A percentile compares a stretch with the other conserved stretches of the same genome.
Conservation (phyloP, 2,113 vertebrate species). For the Perognathus longimembris region DNA sequence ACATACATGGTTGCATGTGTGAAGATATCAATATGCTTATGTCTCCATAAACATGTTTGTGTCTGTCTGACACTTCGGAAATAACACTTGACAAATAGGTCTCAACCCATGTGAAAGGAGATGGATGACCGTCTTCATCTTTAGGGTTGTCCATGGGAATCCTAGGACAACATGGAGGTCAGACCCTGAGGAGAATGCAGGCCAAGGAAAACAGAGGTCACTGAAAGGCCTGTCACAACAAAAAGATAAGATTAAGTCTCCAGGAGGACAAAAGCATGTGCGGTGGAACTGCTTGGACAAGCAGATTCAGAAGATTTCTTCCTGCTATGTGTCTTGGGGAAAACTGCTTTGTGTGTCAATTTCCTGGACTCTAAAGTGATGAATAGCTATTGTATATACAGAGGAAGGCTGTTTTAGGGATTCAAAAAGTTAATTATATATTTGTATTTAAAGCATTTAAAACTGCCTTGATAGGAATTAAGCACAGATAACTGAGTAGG, state of each 20-base stretch:
- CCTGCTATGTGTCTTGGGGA: not conserved
- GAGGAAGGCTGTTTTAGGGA: not conserved
- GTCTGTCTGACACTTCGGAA: too few relatives aligned
- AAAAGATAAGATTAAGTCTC: not conserved
- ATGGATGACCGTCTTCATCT: not conserved
- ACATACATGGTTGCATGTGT: not conserved
- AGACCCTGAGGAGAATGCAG: not conserved
- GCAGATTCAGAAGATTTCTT: too few relatives aligned
- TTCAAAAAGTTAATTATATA: not conserved
- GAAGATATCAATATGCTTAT: not conserved
- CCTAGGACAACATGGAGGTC: too few relatives aligned
- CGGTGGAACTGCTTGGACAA: not conserved
- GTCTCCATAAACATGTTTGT: too few relatives aligned
- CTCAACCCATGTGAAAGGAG: not conserved
- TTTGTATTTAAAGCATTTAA: not conserved
- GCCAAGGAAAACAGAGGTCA: not conserved
- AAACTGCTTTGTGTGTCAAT: not conserved
- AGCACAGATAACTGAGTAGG: not conserved
- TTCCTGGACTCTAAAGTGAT: not conserved
- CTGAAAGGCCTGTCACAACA: not conserved
- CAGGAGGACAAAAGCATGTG: rapidly evolving
- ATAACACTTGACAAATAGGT: not conserved
- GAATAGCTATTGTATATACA: not conserved
- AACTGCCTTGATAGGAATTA: not conserved
- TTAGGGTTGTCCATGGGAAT: not conserved